These are phyloP conservation scores for Drosophila peninsularis DNA, from an alignment of 2,888 invertebrate genomes.

Conservation along the genomic window DNA sequence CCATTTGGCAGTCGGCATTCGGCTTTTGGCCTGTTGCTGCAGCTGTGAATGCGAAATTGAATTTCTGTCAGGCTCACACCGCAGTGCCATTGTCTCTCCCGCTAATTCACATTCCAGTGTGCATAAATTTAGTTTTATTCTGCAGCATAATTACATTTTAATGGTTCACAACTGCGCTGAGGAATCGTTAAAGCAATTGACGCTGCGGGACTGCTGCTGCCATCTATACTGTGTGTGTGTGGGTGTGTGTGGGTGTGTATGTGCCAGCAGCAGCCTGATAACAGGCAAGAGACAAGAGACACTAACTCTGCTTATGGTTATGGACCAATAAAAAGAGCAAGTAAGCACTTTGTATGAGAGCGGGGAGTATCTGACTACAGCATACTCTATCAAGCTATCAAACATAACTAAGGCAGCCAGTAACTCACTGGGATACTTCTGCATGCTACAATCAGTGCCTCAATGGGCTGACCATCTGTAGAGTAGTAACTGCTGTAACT, in stretches of 20 bases:
- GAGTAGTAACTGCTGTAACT: too few relatives aligned
- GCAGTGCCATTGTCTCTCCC: not conserved
- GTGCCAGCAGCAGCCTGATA: slow-evolving; percentile 27
- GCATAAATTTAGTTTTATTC: slow-evolving; percentile 25
- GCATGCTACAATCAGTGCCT: too few relatives aligned
- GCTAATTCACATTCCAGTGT: not conserved
- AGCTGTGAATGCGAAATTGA: slow-evolving; percentile 33
- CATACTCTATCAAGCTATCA: not conserved
- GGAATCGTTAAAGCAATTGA: slow-evolving; percentile 52
- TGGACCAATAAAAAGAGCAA: slow-evolving; percentile 45
- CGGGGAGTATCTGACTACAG: not conserved
- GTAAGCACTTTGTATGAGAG: not conserved
- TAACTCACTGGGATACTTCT: too few relatives aligned
- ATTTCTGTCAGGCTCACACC: slow-evolving; percentile 12
- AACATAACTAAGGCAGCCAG: too few relatives aligned
- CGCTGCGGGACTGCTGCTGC: slow-evolving; percentile 43
- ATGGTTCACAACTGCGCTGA: slow-evolving; percentile 29
- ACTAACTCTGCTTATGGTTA: slow-evolving; percentile 25
- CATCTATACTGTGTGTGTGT: not conserved
- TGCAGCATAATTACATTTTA: slow-evolving; percentile 48
- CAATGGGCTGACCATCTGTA: too few relatives aligned
- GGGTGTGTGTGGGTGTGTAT: too few relatives aligned
- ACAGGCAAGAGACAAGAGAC: not conserved
- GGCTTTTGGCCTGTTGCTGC: not conserved
- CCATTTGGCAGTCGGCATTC: slow-evolving; percentile 10